phyloP scores from a whole-genome alignment of 2,888 invertebrate genomes.

The Pollenia griseotomentosa region DNA sequence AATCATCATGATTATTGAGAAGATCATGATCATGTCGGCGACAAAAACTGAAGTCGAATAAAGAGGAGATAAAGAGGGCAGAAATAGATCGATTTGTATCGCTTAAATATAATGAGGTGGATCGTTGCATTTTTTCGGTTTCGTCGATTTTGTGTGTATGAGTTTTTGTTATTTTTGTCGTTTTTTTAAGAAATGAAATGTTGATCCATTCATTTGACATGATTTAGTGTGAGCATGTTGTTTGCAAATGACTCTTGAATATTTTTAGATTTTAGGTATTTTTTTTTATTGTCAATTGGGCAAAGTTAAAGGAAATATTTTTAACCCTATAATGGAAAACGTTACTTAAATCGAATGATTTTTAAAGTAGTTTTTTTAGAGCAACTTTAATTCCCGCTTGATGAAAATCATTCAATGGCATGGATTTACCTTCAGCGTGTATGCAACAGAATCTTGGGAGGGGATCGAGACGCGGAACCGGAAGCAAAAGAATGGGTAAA shows the following conservation, averaged over 20 bases:
- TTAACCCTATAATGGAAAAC: conserved; percentile 6
- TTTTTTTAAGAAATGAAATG: conserved; percentile 51
- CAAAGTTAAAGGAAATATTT: not conserved
- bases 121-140: conserved; percentile 42
- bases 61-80: conserved; percentile 7
- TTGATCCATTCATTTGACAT: conserved; percentile 71
- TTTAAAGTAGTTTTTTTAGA: no score
- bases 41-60: not conserved
- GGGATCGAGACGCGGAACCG: no score
- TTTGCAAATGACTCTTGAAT: conserved; percentile 59
- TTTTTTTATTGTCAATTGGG: conserved; percentile 30
- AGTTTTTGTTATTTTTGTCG: not conserved
- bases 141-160: not conserved
- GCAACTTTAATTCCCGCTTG: no score
- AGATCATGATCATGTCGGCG: conserved; percentile 51
- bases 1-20: conserved; percentile 62
- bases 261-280: conserved; percentile 59
- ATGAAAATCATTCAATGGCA: no score
- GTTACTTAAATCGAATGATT: not conserved
- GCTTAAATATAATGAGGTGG: conserved; percentile 58
- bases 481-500: no score
- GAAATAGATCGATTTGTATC: conserved; percentile 64
- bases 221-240: conserved; percentile 68
- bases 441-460: no score
- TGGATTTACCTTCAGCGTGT: no score